A percentile compares a stretch with the other conserved stretches of the same genome.
Evolutionary conservation across 2,113 vertebrate genomes (phyloP).

Genomic region (Carassius carassius): DNA sequence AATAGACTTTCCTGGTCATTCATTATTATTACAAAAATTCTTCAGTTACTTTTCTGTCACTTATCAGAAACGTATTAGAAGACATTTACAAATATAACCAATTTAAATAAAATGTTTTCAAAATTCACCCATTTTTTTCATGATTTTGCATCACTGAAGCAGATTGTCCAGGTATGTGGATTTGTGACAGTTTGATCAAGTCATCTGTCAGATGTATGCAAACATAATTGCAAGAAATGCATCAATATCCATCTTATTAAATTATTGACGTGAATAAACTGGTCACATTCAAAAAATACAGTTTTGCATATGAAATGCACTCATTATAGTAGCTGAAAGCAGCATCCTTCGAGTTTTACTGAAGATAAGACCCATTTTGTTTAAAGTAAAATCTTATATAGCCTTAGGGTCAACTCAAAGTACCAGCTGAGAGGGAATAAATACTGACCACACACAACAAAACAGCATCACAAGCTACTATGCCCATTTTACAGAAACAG

Average conservation of each 20-base stretch:
- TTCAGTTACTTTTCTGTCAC: not conserved
- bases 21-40: no score
- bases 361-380: constrained; percentile 25
- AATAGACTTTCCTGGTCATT: no score
- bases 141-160: not conserved
- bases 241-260: no score
- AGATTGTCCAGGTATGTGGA: not conserved
- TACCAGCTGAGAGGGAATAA: constrained; percentile 12
- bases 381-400: constrained; percentile 44
- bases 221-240: no score
- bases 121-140: not conserved
- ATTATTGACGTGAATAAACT: not conserved
- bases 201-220: not conserved
- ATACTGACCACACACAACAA: constrained; percentile 2
- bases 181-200: not conserved
- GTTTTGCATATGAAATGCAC: not conserved
- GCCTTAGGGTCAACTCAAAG: constrained; percentile 24
- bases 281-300: not conserved
- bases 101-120: not conserved
- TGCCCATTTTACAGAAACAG: constrained; percentile 17
- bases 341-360: not conserved
- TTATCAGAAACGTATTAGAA: not conserved
- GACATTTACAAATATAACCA: no score
- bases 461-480: constrained; percentile 37
- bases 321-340: constrained; percentile 11